Base-by-base conservation (phyloP, 2,797 vertebrate genomes). In the Chelidonichthys spinosus region DNA sequence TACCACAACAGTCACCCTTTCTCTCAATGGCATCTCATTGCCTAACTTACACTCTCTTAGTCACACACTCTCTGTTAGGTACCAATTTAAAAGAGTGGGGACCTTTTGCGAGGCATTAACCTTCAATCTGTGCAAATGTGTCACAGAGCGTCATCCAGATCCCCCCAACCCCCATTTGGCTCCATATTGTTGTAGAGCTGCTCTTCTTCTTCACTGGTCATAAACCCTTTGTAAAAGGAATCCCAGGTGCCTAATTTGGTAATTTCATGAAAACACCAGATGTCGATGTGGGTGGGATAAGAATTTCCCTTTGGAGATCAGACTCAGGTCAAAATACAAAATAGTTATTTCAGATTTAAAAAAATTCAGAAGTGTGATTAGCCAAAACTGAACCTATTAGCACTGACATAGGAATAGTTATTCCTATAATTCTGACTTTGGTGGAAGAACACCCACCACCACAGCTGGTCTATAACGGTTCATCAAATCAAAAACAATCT, bases 211-310 rank as follows among this genome's bases (percentile, higher is more conserved):
- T 43, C 46, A 58, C 33, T 69, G 69, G 56, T 71, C 53, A 60
- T 63, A 56, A 79, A 62, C 33, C 25, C 63, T 67, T 75, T 68
- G 40, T 76, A 67, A 82, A 14, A 70, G 49, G 83, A 72, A 77
- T 78, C 74, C 58, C 75, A 69, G 35, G 44, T 40, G 63, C 32
- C 69, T 69, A 72, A 73, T 73, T 81, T 76, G 58, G 61, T 72
- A 76, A 77, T 58, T 72, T 50, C 56, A 71, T 61, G 40, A 72
- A 80, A 72, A 81, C 67, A 79, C 53, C 52, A 78, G 63, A 80
- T 76, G 76, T 71, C 25, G 3, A 36, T 62, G 52, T 56, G 43
- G 42, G 63, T 53, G 25, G 2, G 39, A 68, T 61, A 62, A 64
- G 62, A 76, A 70, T 60, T 65, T 67, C 39, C 66, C 59, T 64